Base-by-base conservation (phyloP, 2,888 invertebrate species). In the Harpalus rubripes region DNA sequence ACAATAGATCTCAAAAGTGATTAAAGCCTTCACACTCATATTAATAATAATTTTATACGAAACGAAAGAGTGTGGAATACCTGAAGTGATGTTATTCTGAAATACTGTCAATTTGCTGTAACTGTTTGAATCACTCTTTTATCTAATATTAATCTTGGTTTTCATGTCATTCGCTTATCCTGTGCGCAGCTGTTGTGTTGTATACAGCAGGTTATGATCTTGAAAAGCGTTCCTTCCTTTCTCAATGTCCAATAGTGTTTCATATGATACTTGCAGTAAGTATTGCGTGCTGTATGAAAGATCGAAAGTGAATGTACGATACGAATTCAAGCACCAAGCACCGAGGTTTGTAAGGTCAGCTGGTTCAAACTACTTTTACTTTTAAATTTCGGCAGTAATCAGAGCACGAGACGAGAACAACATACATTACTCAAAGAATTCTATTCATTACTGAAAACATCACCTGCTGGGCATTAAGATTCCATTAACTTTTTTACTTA, bases 371-470 rank as follows among this genome's bases (percentile, higher is more conserved):
- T 76, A 76, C 76, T 76, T 76, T 76, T 76, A 76, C 76, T 76
- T 76, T 76, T 76, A 76, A 52, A 76, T 76, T 76, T 76, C 76
- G 76, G 56, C 44, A 44, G 76, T 76, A 76, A 76, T 76, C 76
- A 76, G 76, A 76, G 76, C 76, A 76, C 44, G 10, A 32, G 32
- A 32, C 32, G 32, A 32, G 32, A 32, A 52, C 44, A 52, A 52
- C 44, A 52, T 52, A 52, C 44, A 52, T 52, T 52, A 52, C 8
- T 12, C 44, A 52, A 52, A 52, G 44, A 52, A 52, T 52, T 52
- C 44, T 12, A 52, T 52, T 52, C 44, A 52, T 52, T 52, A 12
- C 12, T 10, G 44, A 12, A 52, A 12, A 12, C 12, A 52, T 52
- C 44, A 52, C 44, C 44, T 52, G 44, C 44, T 52, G 44, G 44